Evolutionary conservation across 2,797 vertebrate species (phyloP).

Genomic region (Gastrophryne carolinensis): DNA sequence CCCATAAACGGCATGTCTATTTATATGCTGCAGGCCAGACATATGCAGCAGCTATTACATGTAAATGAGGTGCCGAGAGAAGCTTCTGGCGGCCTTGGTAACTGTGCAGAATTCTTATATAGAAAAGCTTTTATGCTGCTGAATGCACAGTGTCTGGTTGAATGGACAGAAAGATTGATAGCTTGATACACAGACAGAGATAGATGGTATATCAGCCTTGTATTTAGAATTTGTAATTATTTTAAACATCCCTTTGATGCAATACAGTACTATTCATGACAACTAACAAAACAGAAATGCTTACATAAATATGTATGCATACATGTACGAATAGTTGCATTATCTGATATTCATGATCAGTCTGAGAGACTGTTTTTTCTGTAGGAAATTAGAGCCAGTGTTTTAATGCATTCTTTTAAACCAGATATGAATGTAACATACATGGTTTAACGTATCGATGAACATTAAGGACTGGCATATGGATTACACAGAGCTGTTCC

Average conservation of each 20-base stretch:
- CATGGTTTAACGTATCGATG: background rate
- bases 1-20: conserved; percentile 20
- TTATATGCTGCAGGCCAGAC: conserved; percentile 15
- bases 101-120: background rate
- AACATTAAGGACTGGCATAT: background rate
- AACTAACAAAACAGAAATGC: too few relatives aligned
- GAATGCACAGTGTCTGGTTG: background rate
- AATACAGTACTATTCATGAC: too few relatives aligned
- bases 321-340: too few relatives aligned
- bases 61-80: conserved; percentile 10
- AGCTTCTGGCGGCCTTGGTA: conserved; percentile 9
- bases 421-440: background rate
- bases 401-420: too few relatives aligned
- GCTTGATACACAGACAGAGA: background rate
- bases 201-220: too few relatives aligned
- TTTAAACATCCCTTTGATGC: too few relatives aligned
- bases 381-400: too few relatives aligned
- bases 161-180: background rate
- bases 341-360: too few relatives aligned
- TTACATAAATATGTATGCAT: too few relatives aligned
- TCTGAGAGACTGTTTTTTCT: too few relatives aligned
- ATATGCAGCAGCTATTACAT: conserved; percentile 22
- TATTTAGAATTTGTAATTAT: too few relatives aligned
- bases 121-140: background rate
- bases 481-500: background rate